A percentile compares a stretch with the other conserved stretches of the same genome.
These are phyloP conservation scores for Phyllostomus discolor DNA, from an alignment of 2,113 vertebrate species.

Conservation along the genomic window DNA sequence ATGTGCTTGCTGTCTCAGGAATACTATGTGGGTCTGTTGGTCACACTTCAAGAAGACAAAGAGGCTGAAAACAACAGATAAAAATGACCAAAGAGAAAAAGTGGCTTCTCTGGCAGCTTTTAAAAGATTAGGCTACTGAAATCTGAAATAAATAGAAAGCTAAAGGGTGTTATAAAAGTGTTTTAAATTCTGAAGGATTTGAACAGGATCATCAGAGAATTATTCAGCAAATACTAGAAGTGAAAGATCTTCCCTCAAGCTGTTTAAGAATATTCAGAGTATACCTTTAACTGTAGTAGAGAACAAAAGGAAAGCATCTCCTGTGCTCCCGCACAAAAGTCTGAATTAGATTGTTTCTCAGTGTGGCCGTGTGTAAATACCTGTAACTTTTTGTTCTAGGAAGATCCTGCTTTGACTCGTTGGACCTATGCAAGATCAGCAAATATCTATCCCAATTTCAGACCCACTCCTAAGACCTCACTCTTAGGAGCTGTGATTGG, in stretches of 20 bases:
- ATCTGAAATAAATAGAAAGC: slow-evolving; percentile 23
- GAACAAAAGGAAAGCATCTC: background rate
- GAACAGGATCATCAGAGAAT: background rate
- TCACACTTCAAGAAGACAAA: background rate
- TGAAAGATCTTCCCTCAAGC: background rate
- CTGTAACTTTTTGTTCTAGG: slow-evolving; percentile 77
- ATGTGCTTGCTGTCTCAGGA: background rate
- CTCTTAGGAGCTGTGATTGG: slow-evolving; percentile 80
- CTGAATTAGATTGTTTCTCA: background rate
- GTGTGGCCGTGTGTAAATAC: background rate
- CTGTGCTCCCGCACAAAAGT: background rate
- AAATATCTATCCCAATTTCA: slow-evolving; percentile 85
- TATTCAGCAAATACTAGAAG: slow-evolving; percentile 16
- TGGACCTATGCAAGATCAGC: slow-evolving; percentile 85
- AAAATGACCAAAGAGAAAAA: background rate
- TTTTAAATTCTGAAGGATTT: slow-evolving; percentile 28
- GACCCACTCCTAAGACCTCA: slow-evolving; percentile 85
- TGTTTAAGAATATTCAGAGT: background rate
- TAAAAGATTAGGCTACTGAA: slow-evolving; percentile 31
- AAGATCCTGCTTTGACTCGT: slow-evolving; percentile 88
- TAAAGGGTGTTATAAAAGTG: background rate
- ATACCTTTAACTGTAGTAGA: background rate
- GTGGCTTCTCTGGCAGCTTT: background rate
- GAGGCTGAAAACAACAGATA: background rate
- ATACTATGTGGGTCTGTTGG: background rate